Evolutionary conservation across 2,888 invertebrate species (phyloP).

Genomic region (Nebria brevicollis): DNA sequence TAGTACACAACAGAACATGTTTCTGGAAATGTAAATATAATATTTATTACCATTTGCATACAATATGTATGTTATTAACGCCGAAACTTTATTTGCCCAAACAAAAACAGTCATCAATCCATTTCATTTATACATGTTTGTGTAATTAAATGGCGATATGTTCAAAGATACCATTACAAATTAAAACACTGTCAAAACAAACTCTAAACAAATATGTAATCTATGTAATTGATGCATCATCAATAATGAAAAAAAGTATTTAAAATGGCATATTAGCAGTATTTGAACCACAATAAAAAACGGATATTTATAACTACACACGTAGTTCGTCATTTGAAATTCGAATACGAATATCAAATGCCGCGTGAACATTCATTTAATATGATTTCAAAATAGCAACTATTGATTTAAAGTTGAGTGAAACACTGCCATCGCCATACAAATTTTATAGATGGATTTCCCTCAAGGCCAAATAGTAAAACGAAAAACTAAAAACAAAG

Average conservation of each 20-base stretch:
- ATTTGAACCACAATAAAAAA: not conserved
- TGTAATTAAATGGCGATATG: not conserved
- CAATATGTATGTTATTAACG: not conserved
- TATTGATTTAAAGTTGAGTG: not conserved
- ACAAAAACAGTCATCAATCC: not conserved
- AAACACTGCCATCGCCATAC: not conserved
- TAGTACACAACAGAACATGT: not conserved
- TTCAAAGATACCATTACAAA: not conserved
- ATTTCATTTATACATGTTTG: not conserved
- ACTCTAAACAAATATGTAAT: slow-evolving; percentile 1
- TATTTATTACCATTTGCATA: not conserved
- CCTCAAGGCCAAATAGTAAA: not conserved
- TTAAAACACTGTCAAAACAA: not conserved
- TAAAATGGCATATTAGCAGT: not conserved
- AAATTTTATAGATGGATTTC: not conserved
- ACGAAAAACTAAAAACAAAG: not conserved
- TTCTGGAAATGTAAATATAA: not conserved
- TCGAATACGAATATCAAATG: not conserved
- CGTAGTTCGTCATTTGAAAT: not conserved
- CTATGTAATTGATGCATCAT: not conserved
- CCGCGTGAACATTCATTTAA: not conserved
- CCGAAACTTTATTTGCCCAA: not conserved
- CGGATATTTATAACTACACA: not conserved
- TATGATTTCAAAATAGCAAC: not conserved
- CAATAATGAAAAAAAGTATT: not conserved